Evolutionary conservation across 2,888 invertebrate species (phyloP), one percentile per base, ranked within the genome.

Genomic region (Troides aeacus): DNA sequence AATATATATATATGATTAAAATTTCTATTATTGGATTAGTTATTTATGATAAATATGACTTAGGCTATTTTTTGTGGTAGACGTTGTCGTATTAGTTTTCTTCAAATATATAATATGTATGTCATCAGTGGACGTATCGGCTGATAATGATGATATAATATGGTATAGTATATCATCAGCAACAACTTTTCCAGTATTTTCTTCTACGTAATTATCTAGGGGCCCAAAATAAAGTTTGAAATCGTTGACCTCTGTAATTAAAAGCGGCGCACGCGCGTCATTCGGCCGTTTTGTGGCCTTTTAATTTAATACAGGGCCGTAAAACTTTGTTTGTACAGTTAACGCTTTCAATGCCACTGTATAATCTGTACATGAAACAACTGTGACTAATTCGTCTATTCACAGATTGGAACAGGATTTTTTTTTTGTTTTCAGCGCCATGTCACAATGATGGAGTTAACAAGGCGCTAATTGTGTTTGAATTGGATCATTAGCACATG

Each of bases 221-320:
- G 1, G 39, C 24, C 7, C 4, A 21, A 62, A 67, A 70, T 71
- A 73, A 65, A 69, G 39, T 50, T 30, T 7, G 46, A 67, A 71
- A 66, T 69, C 73, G 64, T 72, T 73, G 72, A 71, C 71, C 73
- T 72, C 68, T 73, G 82, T 82, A 85, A 87, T 88, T 85, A 86
- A 87, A 86, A 84, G 81, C 83, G 81, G 80, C 78, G 77, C 73
- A 72, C 76, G 78, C 77, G 73, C 83, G 82, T 84, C 83, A 82
- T 76, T 68, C 74, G 78, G 78, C 76, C 78, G 81, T 79, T 81
- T 75, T 78, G 82, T 74, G 79, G 81, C 77, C 74, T 79, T 75
- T 76, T 72, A 79, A 84, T 83, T 84, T 76, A 81, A 71, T 81
- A 74, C 78, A 73, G 50, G 66, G 72, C 76, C 72, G 81, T 84